These are phyloP conservation scores for Pangasius mekongensis DNA, from an alignment of 2,797 vertebrate species.

Conservation along the genomic window DNA sequence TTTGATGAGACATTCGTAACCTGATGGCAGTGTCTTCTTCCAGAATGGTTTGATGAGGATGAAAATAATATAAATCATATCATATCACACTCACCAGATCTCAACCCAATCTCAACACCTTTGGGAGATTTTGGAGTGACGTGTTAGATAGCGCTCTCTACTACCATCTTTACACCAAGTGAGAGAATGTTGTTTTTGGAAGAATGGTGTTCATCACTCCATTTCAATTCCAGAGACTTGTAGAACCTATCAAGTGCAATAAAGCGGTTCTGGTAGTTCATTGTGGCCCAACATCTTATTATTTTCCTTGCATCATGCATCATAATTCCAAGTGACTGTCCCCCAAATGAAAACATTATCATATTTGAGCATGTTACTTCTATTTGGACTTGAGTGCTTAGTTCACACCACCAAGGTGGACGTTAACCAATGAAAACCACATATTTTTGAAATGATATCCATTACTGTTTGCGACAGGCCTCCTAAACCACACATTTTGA, in stretches of 20 bases:
- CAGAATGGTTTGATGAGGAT: background rate
- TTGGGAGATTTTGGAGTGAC: background rate
- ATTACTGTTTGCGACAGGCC: conserved; percentile 90
- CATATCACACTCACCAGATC: background rate
- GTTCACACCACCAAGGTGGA: conserved; percentile 69
- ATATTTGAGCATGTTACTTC: conserved; percentile 68
- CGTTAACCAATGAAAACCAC: conserved; percentile 68
- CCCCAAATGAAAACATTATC: conserved; percentile 42
- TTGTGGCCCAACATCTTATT: background rate
- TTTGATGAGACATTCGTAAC: too few species aligned
- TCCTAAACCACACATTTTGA: conserved; percentile 80
- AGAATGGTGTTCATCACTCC: background rate
- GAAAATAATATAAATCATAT: background rate
- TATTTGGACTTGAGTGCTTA: conserved; percentile 55
- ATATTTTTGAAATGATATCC: conserved; percentile 87
- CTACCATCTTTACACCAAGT: background rate
- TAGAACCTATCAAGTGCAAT: background rate
- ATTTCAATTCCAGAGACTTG: background rate
- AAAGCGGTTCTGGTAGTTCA: background rate
- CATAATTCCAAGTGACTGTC: background rate
- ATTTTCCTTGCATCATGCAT: background rate
- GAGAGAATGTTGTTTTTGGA: background rate
- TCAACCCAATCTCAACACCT: background rate
- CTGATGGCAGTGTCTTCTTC: background rate
- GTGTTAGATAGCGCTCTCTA: background rate